phyloP scores from a whole-genome alignment of 2,797 vertebrate species.

The Coccyzus lansbergi region DNA sequence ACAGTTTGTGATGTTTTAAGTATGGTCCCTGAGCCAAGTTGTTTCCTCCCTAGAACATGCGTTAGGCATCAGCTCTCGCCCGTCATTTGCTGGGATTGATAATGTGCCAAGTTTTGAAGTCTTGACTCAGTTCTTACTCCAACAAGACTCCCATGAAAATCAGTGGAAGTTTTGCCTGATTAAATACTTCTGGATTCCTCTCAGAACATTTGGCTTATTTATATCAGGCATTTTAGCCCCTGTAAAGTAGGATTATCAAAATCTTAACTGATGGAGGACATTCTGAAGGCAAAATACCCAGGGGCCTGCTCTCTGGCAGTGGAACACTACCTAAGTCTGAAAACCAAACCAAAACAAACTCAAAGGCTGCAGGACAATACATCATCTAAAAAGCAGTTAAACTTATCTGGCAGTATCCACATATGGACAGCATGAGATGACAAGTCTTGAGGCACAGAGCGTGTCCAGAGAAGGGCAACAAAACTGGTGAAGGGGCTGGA shows the following conservation, averaged over 20 bases:
- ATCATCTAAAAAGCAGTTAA: neutral
- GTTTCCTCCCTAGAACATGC: constrained; percentile 74
- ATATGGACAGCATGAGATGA: neutral
- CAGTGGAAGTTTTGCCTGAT: constrained; percentile 64
- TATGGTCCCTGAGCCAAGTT: constrained; percentile 65
- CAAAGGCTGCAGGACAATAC: neutral
- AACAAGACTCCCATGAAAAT: constrained; percentile 63
- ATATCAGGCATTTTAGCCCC: constrained; percentile 42
- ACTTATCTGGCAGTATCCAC: neutral
- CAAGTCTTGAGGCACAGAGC: neutral
- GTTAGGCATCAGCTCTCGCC: constrained; percentile 68
- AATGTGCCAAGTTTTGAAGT: constrained; percentile 69
- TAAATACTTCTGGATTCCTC: constrained; percentile 64
- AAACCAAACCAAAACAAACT: constrained; percentile 24
- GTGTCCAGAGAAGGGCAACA: too few species aligned
- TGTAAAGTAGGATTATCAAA: constrained; percentile 50
- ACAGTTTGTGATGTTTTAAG: constrained; percentile 63
- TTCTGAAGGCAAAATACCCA: neutral
- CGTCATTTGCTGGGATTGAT: constrained; percentile 66
- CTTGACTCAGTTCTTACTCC: constrained; percentile 48
- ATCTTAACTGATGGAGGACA: constrained; percentile 27
- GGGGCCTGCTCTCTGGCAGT: neutral
- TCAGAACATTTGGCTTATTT: constrained; percentile 53
- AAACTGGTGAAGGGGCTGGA: too few species aligned
- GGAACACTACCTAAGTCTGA: neutral